Base-by-base conservation (phyloP, 2,888 invertebrate genomes). In the Oxycera nigricornis region DNA sequence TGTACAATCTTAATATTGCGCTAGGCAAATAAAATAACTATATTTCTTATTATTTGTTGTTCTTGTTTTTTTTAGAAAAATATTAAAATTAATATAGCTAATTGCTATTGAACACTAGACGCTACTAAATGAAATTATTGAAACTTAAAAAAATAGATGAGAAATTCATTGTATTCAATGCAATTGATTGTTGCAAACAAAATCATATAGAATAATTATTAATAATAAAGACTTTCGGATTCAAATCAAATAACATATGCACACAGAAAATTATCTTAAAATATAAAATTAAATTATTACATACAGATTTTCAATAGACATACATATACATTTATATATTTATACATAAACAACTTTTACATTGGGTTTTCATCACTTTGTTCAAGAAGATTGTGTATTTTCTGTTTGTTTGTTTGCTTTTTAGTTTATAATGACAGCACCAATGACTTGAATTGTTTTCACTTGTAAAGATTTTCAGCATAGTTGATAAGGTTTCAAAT, bases 391-490 rank as follows among this genome's bases (percentile, higher is more conserved):
- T 35, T 35, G 35, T 35, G 11, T 35, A 35, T 35, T 35, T 35
- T 35, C 6, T 35, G 6, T 35, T 35, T 35, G 35, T 50, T 50
- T 17, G 6, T 17, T 22, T 22, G 2, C n/a, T 39, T 20, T n/a
- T 59, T 59, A 35, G 20, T 26, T 39, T 62, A 59, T 28, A 39
- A 50, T 68, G 68, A 68, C 68, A 68, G 68, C 68, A 68, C 68
- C 68, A 68, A 68, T 68, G 68, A 68, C 68, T 68, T 50, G 68
- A 68, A 68, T 68, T 68, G 68, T 68, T 55, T 55, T 3, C 46
- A 46, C 2, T 7, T 46, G 46, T 17, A 14, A 46, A 46, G 14
- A 46, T 46, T 46, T 46, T 46, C 17, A 46, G 14, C 2, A 46
- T 46, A n/a, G n/a, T n/a, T n/a, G n/a, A n/a, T n/a, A n/a, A n/a